Percentiles rank a stretch among this genome's conserved stretches.
Conservation (phyloP, 1,140 invertebrate genomes). For the Paraescarpia echinospica region DNA sequence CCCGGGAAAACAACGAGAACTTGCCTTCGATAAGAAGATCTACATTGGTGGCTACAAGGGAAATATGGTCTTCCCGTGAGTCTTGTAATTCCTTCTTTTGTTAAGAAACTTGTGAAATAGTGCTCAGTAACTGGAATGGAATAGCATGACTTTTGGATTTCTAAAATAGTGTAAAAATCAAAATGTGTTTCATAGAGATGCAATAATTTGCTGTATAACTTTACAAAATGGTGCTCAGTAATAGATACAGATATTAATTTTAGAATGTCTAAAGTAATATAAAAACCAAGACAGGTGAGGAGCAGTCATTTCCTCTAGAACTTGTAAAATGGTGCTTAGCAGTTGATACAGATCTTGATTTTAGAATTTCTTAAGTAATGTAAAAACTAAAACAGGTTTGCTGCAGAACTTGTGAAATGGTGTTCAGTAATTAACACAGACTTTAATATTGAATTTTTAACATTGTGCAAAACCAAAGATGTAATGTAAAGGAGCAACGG, state of each 20-base stretch:
- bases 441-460: background rate
- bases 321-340: too few species aligned
- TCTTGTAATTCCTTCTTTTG: slow-evolving; percentile 3
- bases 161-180: background rate
- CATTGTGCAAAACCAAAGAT: background rate
- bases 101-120: background rate
- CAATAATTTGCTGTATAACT: too few species aligned
- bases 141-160: background rate
- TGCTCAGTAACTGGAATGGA: background rate
- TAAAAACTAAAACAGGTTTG: too few species aligned
- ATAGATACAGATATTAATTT: too few species aligned
- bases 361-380: too few species aligned
- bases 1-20: slow-evolving; percentile 54
- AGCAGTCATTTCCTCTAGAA: too few species aligned
- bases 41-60: slow-evolving; percentile 86
- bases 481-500: too few species aligned
- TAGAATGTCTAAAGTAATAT: too few species aligned
- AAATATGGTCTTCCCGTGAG: slow-evolving; percentile 64
- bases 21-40: slow-evolving; percentile 69
- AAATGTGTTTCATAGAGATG: background rate
- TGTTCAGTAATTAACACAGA: background rate
- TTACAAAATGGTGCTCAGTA: too few species aligned
- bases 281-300: too few species aligned
- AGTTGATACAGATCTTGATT: too few species aligned
- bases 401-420: background rate